Evolutionary conservation across 2,113 vertebrate species (phyloP).

Genomic region (Neotoma lepida): DNA sequence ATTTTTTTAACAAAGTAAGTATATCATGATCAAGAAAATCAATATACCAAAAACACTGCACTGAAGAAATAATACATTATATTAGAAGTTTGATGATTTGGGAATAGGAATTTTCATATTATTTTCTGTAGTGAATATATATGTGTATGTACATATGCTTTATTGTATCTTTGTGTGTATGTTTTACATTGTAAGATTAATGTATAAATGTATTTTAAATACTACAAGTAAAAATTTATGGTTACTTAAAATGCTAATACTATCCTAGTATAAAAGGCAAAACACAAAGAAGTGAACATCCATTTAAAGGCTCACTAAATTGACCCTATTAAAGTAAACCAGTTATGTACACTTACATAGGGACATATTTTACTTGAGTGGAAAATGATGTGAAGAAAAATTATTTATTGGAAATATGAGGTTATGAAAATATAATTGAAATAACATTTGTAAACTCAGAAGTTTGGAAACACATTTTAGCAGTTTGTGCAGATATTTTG

Average conservation of each 20-base stretch:
- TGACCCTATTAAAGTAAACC: neutral
- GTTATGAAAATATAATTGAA: neutral
- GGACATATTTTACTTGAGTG: neutral
- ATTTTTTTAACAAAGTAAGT: neutral
- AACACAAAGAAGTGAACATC: neutral
- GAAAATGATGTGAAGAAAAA: neutral
- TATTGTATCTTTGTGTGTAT: neutral
- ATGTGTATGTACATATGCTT: neutral
- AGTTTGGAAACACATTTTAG: neutral
- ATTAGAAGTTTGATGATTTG: neutral
- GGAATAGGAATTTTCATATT: neutral
- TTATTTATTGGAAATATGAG: neutral
- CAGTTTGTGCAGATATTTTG: neutral
- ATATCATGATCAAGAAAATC: slow-evolving; percentile 35
- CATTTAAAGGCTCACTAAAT: neutral
- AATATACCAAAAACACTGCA: neutral
- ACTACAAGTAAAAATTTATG: neutral
- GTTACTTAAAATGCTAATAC: neutral
- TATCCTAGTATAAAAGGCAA: neutral
- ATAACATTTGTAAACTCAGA: neutral
- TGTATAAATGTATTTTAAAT: neutral
- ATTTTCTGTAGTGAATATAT: neutral
- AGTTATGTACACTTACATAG: neutral
- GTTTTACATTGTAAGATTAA: neutral
- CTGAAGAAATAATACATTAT: neutral